Evolutionary conservation across 2,797 vertebrate species (phyloP).

Genomic region (Mormyrops attenuatus): DNA sequence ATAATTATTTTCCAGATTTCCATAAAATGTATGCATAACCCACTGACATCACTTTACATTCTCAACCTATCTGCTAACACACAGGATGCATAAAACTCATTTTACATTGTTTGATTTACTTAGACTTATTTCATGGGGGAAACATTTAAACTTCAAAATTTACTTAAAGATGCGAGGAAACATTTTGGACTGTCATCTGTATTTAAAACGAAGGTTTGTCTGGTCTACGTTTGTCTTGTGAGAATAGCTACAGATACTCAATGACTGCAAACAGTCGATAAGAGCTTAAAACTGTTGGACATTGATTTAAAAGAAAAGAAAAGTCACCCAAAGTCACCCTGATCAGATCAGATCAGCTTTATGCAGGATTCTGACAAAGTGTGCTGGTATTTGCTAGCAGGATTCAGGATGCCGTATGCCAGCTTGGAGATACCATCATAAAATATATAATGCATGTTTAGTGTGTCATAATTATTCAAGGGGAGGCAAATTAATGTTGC

Average conservation of each 20-base stretch:
- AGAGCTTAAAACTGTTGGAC: background rate
- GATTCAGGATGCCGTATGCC: background rate
- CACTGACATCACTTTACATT: background rate
- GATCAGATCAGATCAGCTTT: background rate
- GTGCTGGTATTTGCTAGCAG: background rate
- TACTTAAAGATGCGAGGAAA: background rate
- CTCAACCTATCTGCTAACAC: background rate
- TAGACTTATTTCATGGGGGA: background rate
- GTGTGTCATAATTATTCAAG: slow-evolving; percentile 5
- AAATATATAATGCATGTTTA: background rate
- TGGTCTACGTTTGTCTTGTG: background rate
- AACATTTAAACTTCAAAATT: background rate
- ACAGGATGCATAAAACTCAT: background rate
- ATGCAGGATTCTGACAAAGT: background rate
- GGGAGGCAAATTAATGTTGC: background rate
- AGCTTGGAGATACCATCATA: background rate
- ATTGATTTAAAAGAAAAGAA: background rate
- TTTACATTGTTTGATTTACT: background rate
- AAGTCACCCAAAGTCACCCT: background rate
- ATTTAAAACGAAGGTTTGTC: background rate
- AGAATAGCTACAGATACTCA: background rate
- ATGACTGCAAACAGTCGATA: background rate
- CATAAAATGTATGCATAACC: slow-evolving; percentile 31
- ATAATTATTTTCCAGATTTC: slow-evolving; percentile 55
- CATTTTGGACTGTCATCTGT: background rate